Evolutionary conservation across 2,113 vertebrate genomes (phyloP).

Genomic region (Pygoscelis antarcticus): DNA sequence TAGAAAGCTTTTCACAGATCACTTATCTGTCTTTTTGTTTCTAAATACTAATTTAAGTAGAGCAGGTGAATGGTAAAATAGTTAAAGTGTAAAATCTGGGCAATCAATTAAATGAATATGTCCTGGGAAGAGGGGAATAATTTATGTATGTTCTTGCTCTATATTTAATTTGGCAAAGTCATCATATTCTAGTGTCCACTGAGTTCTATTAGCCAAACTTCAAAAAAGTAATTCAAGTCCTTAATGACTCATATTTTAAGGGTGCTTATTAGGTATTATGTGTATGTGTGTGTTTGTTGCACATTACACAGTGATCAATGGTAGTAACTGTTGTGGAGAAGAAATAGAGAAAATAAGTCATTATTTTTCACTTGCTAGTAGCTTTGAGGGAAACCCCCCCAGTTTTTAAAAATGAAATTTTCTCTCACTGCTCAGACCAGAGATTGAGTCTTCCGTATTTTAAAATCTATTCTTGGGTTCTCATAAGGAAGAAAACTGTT

Average conservation of each 20-base stretch:
- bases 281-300: background rate
- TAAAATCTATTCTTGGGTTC: background rate
- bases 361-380: background rate
- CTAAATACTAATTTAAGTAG: constrained; percentile 22
- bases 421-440: background rate
- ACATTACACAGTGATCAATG: background rate
- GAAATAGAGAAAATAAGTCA: background rate
- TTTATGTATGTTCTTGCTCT: constrained; percentile 49
- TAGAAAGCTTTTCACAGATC: constrained; percentile 56
- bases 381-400: background rate
- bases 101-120: constrained; percentile 22
- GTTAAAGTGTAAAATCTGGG: constrained; percentile 58
- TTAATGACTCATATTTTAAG: background rate
- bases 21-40: constrained; percentile 61
- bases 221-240: background rate
- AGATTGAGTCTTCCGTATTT: background rate
- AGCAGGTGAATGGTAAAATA: constrained; percentile 57
- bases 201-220: constrained; percentile 7
- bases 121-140: constrained; percentile 4
- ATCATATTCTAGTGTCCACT: background rate
- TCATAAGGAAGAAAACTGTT: constrained; percentile 14
- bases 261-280: background rate
- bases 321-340: background rate
- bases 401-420: background rate
- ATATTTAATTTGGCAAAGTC: constrained; percentile 51